Percentiles rank a stretch among this genome's conserved stretches.
phyloP scores from a whole-genome alignment of 2,113 vertebrate species.

The Chunga burmeisteri region DNA sequence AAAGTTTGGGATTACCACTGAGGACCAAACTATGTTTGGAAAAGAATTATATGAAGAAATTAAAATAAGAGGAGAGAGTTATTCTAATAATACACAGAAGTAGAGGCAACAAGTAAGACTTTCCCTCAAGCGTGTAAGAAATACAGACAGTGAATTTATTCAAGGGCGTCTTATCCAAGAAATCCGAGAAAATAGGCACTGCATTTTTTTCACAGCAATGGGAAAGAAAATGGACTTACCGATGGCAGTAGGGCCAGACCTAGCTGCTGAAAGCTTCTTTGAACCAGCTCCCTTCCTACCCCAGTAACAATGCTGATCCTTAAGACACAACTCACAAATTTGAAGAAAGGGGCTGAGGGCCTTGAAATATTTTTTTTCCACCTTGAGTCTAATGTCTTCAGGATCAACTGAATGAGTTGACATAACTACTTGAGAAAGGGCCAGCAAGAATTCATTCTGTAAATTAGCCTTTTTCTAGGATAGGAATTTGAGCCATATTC shows the following conservation, averaged over 20 bases:
- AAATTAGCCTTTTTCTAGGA: not conserved
- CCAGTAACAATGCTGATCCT: not conserved
- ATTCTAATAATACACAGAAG: not conserved
- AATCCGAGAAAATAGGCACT: not conserved
- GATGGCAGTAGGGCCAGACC: rapidly evolving
- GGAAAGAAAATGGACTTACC: not conserved
- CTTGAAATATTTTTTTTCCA: not conserved
- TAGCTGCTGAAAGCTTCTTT: not conserved
- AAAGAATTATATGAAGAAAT: not conserved
- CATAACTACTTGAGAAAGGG: not conserved
- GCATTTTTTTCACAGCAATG: not conserved
- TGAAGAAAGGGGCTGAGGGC: not conserved
- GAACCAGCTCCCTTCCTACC: not conserved
- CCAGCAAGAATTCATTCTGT: not conserved
- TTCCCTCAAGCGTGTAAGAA: not conserved
- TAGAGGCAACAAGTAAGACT: not conserved
- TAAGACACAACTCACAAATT: not conserved
- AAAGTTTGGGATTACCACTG: not conserved
- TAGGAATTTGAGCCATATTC: not conserved
- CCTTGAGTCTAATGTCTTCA: not conserved
- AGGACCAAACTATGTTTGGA: not conserved
- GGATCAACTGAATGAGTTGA: not conserved
- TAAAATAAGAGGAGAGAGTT: not conserved
- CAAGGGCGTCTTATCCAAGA: not conserved
- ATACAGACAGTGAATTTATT: not conserved